A percentile compares a stretch with the other conserved stretches of the same genome.
phyloP scores from a whole-genome alignment of 2,113 vertebrate genomes.

The Cochlearius cochlearius region DNA sequence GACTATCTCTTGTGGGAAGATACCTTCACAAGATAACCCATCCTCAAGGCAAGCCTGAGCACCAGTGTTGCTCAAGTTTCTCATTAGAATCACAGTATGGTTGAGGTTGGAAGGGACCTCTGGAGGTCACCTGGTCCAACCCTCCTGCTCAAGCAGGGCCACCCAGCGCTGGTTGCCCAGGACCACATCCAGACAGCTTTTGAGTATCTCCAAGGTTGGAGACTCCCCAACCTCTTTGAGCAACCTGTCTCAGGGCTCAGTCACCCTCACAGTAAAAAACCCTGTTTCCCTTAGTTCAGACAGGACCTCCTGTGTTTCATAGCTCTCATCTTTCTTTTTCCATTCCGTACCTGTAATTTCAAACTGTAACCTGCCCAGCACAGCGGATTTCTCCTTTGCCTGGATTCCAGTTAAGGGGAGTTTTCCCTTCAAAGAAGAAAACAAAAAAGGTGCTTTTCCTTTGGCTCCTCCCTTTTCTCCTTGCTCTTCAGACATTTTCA shows the following conservation, averaged over 20 bases:
- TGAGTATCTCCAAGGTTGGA: not conserved
- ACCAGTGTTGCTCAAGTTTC: not conserved
- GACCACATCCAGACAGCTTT: not conserved
- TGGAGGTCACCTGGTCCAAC: not conserved
- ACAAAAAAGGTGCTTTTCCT: not conserved
- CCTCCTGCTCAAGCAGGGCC: not conserved
- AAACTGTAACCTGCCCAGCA: conserved; percentile 76
- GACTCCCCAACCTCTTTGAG: no score
- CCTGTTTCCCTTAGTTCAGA: not conserved
- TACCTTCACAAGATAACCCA: not conserved
- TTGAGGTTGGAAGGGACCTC: not conserved
- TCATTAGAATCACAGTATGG: not conserved
- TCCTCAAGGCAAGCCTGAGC: not conserved
- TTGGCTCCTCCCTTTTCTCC: not conserved
- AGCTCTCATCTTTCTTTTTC: not conserved
- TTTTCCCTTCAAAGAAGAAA: conserved; percentile 69
- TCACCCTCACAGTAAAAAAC: not conserved
- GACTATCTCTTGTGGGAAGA: not conserved
- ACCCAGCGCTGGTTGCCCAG: not conserved
- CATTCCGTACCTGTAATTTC: conserved; percentile 73
- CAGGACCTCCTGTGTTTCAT: no score
- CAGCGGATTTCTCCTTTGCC: conserved; percentile 71
- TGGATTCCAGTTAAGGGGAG: conserved; percentile 74
- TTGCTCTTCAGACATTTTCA: not conserved
- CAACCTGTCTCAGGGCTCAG: not conserved